Evolutionary conservation across 2,888 invertebrate species (phyloP), one percentile per base, ranked within the genome.

Genomic region (Drosophila parthenogenetica): DNA sequence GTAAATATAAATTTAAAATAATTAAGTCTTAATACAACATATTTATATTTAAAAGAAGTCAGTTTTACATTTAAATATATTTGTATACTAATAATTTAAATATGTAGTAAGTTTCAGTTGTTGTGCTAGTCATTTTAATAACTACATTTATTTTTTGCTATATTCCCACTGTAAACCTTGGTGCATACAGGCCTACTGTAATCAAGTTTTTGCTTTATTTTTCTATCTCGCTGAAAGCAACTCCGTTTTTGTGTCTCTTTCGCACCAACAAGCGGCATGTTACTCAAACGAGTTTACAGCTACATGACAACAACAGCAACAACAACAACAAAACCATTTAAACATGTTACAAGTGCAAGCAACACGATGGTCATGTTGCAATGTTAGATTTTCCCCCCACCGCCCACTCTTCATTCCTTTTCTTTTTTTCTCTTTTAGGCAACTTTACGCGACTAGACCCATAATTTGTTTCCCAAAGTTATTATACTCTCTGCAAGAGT

Each of bases 301-400:
- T 80, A 79, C 66, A 70, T 53, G 64, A 50, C 57, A 57, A 19
- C 37, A 59, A 37, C 39, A 69, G 45, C n/a, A n/a, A n/a, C n/a
- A 67, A 53, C 72, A 79, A 71, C 70, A 70, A 55, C 19, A 59
- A 39, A 22, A 45, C 11, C 59, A 61, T 79, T 76, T 68, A 69
- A 86, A 82, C 85, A 75, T 67, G 81, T 81, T 81, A 79, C 87
- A 84, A 84, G 84, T 87, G 87, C 83, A 84, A 75, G 65, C 76
- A 84, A 66, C 62, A 66, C 73, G 85, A 85, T 80, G 85, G 83
- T 82, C 83, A 83, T 81, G 79, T 81, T 85, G 83, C 83, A 86
- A 86, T 81, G 86, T 84, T 86, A 81, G 80, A 72, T 70, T 73
- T 17, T 48, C 16, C n/a, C 4, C 17, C n/a, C 46, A n/a, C 49